Evolutionary conservation across 2,113 vertebrate species (phyloP).

Genomic region (Platanista minor): DNA sequence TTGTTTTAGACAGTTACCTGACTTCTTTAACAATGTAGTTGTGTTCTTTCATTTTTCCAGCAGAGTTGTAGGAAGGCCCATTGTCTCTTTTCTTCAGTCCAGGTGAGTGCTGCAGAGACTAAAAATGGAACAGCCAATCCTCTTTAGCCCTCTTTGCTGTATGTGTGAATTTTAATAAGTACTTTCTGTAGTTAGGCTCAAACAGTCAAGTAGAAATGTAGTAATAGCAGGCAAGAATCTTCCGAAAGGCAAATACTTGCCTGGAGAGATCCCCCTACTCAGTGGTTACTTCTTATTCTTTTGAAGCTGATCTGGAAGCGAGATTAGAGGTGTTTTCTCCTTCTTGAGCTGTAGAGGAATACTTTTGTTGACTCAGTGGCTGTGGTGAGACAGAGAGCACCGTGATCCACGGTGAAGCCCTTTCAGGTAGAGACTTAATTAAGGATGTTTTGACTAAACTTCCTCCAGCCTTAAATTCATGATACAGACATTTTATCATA

Average conservation of each 20-base stretch:
- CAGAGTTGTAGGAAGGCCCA: not conserved
- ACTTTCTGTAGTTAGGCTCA: not conserved
- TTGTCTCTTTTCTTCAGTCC: not conserved
- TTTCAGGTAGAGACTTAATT: not conserved
- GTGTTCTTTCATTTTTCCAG: slow-evolving; percentile 2
- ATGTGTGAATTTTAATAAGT: not conserved
- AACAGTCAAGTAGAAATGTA: not conserved
- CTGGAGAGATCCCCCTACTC: not conserved
- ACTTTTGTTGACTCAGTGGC: not conserved
- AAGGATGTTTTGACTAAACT: not conserved
- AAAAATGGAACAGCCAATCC: not conserved
- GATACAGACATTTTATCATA: not conserved
- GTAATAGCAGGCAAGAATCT: not conserved
- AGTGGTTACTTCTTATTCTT: not conserved
- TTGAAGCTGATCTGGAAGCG: not conserved
- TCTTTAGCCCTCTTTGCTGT: not conserved
- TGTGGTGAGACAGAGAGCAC: not conserved
- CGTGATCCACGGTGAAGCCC: not conserved
- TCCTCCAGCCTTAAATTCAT: not conserved
- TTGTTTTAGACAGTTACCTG: not conserved
- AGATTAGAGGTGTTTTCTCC: not conserved
- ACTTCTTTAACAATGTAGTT: not conserved
- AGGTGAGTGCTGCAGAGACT: not conserved
- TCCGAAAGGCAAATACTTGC: not conserved
- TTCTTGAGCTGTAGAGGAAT: not conserved